Evolutionary conservation across 2,888 invertebrate species (phyloP).

Genomic region (Agonum fuliginosum): DNA sequence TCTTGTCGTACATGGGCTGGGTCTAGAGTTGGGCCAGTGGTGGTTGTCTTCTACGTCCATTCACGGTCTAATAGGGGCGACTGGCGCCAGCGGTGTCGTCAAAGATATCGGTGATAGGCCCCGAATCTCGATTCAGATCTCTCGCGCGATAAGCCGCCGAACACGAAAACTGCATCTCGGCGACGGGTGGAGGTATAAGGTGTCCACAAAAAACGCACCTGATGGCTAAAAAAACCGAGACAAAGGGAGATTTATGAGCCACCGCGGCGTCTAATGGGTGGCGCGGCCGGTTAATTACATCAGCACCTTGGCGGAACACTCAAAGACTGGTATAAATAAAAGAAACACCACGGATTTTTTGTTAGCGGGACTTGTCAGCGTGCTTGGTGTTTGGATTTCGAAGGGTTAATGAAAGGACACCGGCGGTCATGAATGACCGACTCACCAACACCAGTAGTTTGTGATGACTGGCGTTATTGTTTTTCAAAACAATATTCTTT

Average conservation of each 20-base stretch:
- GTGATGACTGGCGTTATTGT: background rate
- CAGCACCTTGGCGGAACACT: conserved; percentile 71
- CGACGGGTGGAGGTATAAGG: conserved; percentile 69
- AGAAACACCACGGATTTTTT: conserved; percentile 70
- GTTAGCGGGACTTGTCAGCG: conserved; percentile 51
- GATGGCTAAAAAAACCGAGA: conserved; percentile 62
- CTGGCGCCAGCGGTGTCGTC: conserved; percentile 70
- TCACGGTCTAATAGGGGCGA: conserved; percentile 54
- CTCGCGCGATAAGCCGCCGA: conserved; percentile 69
- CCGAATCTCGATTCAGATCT: conserved; percentile 70
- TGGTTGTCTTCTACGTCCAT: background rate
- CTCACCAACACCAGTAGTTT: conserved; percentile 14
- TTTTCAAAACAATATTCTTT: too few relatives aligned
- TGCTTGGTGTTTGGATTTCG: background rate
- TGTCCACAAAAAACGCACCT: conserved; percentile 64
- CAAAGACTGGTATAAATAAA: conserved; percentile 71
- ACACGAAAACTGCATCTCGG: conserved; percentile 72
- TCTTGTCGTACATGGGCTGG: conserved; percentile 1
- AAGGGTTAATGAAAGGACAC: conserved; percentile 16
- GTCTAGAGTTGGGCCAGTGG: background rate
- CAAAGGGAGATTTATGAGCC: conserved; percentile 70
- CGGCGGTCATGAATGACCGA: background rate
- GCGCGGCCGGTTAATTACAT: conserved; percentile 72
- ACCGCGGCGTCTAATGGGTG: conserved; percentile 71
- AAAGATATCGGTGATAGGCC: conserved; percentile 71